Base-by-base conservation (phyloP, 2,888 invertebrate genomes). In the Heliconius ethilla region DNA sequence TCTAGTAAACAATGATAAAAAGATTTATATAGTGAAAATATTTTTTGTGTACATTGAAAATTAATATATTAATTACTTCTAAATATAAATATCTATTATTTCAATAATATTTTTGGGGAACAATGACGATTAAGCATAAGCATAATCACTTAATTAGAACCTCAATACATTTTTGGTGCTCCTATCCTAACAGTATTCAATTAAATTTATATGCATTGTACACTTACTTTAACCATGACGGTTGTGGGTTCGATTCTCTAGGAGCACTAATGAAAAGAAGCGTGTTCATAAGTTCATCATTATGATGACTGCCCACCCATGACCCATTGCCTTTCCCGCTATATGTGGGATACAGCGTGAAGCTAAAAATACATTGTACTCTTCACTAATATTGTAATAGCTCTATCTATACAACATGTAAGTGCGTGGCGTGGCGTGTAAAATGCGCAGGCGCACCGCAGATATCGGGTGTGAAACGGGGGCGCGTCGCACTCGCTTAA, bases 401-500 rank as follows among this genome's bases (percentile, higher is more conserved):
- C 40, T 25, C 7, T 9, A 45, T 25, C 15, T 9, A 45, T 37
- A 40, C 25, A 69, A 40, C 25, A 69, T 7, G 18, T 13, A 69
- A 13, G 18, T 45, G 22, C 40, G 15, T 69, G 69, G 40, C 62
- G 40, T 74, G 69, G 40, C 62, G 40, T 74, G 63, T 40, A 62
- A 62, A 25, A 27, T 77, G 73, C 67, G 67, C 73, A 45, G 73
- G 73, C 77, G 74, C 73, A 76, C 65, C 63, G 70, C 69, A 62
- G 80, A 76, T 76, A 76, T 77, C 72, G 65, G 73, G 72, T 79
- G 70, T 78, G 79, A 82, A 81, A 80, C 80, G 76, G 79, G 80
- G 78, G 77, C 81, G 76, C 80, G 79, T 76, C 81, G 80, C 75
- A 70, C 75, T 75, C 73, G 75, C 63, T 79, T 79, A 79, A 81